These are phyloP conservation scores for Drosophila truncata DNA, from an alignment of 1,140 invertebrate genomes.

Conservation along the genomic window DNA sequence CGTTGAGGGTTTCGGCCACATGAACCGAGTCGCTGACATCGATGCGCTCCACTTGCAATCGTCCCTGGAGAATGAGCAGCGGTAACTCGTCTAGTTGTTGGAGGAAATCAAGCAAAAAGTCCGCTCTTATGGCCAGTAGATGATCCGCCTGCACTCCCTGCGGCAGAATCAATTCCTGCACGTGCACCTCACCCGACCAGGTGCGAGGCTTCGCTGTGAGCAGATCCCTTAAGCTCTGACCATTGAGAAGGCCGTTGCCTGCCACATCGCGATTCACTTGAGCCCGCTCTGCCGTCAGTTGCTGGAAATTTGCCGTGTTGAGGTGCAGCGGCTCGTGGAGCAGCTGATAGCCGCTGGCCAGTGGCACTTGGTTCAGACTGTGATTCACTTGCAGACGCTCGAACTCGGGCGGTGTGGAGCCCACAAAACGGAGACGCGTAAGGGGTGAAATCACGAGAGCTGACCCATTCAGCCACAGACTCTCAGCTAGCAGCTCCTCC, in stretches of 20 bases:
- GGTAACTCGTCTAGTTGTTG: conserved; percentile 71
- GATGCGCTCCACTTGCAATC: conserved; percentile 69
- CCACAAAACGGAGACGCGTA: conserved; percentile 47
- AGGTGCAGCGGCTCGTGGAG: conserved; percentile 64
- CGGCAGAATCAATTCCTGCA: conserved; percentile 67
- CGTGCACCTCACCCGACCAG: conserved; percentile 44
- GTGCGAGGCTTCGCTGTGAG: conserved; percentile 12
- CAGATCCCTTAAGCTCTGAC: conserved; percentile 8
- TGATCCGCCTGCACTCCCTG: conserved; percentile 51
- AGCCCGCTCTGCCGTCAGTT: conserved; percentile 33
- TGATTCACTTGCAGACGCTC: conserved; percentile 25
- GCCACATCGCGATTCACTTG: conserved; percentile 54
- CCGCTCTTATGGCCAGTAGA: conserved; percentile 58
- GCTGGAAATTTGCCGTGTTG: conserved; percentile 32
- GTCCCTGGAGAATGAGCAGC: conserved; percentile 71
- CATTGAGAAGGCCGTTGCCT: conserved; percentile 56
- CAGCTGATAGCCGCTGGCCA: conserved; percentile 59
- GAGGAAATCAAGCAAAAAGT: conserved; percentile 59
- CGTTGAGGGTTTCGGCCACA: conserved; percentile 49
- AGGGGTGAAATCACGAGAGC: conserved; percentile 13
- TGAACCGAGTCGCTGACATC: conserved; percentile 60
- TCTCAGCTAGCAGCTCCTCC: conserved; percentile 74
- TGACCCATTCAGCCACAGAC: conserved; percentile 70
- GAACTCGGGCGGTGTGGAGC: conserved; percentile 12
- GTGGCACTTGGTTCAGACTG: conserved; percentile 50